Percentiles rank a stretch among this genome's conserved stretches.
These are phyloP conservation scores for Eulacestoma nigropectus DNA, from an alignment of 2,113 vertebrate species.

Conservation along the genomic window DNA sequence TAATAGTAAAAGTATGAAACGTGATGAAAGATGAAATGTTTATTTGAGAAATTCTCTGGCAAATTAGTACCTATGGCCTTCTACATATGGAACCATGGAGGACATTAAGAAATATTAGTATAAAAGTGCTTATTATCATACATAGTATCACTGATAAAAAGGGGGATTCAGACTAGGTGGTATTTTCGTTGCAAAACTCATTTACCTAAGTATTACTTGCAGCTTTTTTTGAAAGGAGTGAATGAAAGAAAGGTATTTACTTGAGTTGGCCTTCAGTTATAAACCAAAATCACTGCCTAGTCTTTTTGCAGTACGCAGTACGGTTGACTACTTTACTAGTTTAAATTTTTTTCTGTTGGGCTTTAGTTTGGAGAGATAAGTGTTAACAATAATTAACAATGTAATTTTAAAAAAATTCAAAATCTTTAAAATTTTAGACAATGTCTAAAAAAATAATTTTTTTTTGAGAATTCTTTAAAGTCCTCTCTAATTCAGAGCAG, in stretches of 20 bases:
- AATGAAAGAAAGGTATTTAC: background rate
- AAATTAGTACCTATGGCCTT: background rate
- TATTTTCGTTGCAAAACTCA: background rate
- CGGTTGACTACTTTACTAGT: background rate
- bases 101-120: background rate
- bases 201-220: background rate
- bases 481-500: background rate
- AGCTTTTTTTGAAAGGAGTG: background rate
- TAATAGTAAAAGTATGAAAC: background rate
- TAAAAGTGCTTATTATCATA: background rate
- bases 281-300: background rate
- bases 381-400: background rate
- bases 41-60: background rate
- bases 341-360: background rate
- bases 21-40: background rate
- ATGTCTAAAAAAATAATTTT: background rate
- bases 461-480: background rate
- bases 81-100: background rate
- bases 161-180: accelerated
- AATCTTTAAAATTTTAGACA: background rate
- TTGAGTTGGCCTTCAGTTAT: background rate
- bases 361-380: background rate
- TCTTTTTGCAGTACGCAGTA: background rate
- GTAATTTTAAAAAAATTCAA: background rate
- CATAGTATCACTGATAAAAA: background rate